Base-by-base conservation (phyloP, 2,888 invertebrate species). In the Coleophora deauratella region DNA sequence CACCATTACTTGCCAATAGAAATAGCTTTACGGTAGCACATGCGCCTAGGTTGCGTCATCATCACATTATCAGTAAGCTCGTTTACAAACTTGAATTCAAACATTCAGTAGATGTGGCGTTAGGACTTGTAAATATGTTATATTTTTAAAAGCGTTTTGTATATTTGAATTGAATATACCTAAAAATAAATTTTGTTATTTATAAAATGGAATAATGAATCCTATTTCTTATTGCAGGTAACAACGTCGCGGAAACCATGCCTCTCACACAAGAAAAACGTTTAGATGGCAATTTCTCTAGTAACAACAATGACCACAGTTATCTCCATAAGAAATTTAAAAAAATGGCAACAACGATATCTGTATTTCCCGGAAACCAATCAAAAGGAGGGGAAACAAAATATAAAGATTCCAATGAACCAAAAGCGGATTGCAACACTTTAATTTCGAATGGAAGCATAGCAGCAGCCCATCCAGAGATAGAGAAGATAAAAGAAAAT, bases 311-410 rank as follows among this genome's bases (percentile, higher is more conserved):
- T 79, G 91, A 90, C 66, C 89, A 88, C 66, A 93, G 91, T 75
- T 96, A 96, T 87, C 88, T 95, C 73, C 96, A 96, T 78, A 96
- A 96, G 80, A 96, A 96, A 78, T 96, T 96, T 81, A 96, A 96
- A 84, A 95, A 95, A 79, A 90, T 95, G 87, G 94, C 91, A 71
- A 90, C 89, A 64, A 78, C 86, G 49, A 81, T 81, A 57, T 63
- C 82, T 50, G 68, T 70, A 46, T 77, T 76, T 57, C 71, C 81
- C 41, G 54, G 64, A 46, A 76, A 65, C 54, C 55, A 69, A 52
- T 57, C 66, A 37, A 79, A 66, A 53, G 60, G 62, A 30, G 75
- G 68, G 41, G 80, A 81, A 54, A 61, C 51, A 41, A 65, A 67
- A 57, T 70, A 72, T 45, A 77, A 63, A 51, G 80, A 78, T 54